These are phyloP conservation scores for Danaus melanippus DNA, from an alignment of 1,140 invertebrate species.

Conservation along the genomic window DNA sequence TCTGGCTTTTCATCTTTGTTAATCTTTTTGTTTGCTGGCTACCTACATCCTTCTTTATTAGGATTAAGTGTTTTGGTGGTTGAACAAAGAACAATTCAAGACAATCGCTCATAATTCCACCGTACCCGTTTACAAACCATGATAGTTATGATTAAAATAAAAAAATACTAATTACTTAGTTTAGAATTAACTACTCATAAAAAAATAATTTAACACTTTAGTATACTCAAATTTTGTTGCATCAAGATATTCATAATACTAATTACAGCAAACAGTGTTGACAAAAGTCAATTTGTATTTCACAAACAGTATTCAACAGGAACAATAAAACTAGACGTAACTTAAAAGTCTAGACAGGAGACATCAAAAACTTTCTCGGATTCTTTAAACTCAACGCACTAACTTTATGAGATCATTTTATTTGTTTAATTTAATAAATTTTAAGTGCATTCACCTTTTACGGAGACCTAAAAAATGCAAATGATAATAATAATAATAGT, in stretches of 20 bases:
- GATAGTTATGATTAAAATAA: too few species aligned
- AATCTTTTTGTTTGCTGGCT: slow-evolving; percentile 37
- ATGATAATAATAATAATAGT: too few species aligned
- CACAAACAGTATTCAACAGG: slow-evolving; percentile 8
- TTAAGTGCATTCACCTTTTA: too few species aligned
- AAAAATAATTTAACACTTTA: too few species aligned
- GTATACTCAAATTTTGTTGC: slow-evolving; percentile 9
- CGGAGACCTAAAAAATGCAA: too few species aligned
- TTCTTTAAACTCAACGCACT: slow-evolving; percentile 4
- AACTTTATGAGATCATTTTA: too few species aligned
- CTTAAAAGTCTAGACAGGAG: slow-evolving; percentile 22
- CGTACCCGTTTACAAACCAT: too few species aligned
- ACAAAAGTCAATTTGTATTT: slow-evolving; percentile 13
- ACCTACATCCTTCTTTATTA: slow-evolving; percentile 13
- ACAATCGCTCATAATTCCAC: slow-evolving; percentile 36
- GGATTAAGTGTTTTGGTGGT: slow-evolving; percentile 11
- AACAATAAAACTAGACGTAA: slow-evolving; percentile 13
- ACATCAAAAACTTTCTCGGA: slow-evolving; percentile 17
- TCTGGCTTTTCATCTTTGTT: slow-evolving; percentile 26
- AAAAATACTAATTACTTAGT: too few species aligned
- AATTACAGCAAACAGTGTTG: slow-evolving; percentile 7
- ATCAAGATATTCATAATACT: slow-evolving; percentile 14
- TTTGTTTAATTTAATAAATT: too few species aligned
- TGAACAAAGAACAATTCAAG: slow-evolving; percentile 32
- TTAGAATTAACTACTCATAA: too few species aligned